phyloP scores from a whole-genome alignment of 2,113 vertebrate genomes.

The Cyprinus carpio region DNA sequence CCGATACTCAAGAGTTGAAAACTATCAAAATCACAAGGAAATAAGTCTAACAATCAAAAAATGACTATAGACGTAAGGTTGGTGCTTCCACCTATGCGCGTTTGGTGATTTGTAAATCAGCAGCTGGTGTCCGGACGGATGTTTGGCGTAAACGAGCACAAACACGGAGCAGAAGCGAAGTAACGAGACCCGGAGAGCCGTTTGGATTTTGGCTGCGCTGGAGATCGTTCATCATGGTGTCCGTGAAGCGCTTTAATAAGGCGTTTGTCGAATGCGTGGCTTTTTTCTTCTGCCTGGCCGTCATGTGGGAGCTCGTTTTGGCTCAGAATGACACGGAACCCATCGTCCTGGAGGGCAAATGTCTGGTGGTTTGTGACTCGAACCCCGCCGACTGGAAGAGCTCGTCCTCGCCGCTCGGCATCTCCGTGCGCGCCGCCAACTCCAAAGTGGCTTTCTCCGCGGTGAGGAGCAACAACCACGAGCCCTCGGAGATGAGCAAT shows the following conservation, averaged over 20 bases:
- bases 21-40: not conserved
- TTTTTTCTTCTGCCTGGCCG: constrained; percentile 66
- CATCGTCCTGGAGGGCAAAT: constrained; percentile 72
- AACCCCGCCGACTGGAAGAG: constrained; percentile 92
- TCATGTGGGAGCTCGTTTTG: constrained; percentile 65
- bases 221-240: constrained; percentile 47
- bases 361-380: constrained; percentile 88
- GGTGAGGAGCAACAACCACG: constrained; percentile 93
- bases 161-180: constrained; percentile 10
- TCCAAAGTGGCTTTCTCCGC: constrained; percentile 98
- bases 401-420: constrained; percentile 90
- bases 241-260: constrained; percentile 40
- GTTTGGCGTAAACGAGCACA: constrained; percentile 31
- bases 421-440: constrained; percentile 94
- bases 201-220: constrained; percentile 10
- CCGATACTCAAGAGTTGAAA: constrained; percentile 16
- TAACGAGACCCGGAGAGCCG: not conserved
- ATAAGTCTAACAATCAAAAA: constrained; percentile 6
- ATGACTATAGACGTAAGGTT: constrained; percentile 10
- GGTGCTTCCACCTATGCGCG: not conserved
- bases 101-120: constrained; percentile 24
- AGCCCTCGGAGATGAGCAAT: constrained; percentile 95
- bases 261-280: constrained; percentile 64
- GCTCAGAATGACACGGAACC: constrained; percentile 94
- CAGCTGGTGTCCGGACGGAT: constrained; percentile 36